Evolutionary conservation across 2,113 vertebrate genomes (phyloP).

Genomic region (Caranx melampygus): DNA sequence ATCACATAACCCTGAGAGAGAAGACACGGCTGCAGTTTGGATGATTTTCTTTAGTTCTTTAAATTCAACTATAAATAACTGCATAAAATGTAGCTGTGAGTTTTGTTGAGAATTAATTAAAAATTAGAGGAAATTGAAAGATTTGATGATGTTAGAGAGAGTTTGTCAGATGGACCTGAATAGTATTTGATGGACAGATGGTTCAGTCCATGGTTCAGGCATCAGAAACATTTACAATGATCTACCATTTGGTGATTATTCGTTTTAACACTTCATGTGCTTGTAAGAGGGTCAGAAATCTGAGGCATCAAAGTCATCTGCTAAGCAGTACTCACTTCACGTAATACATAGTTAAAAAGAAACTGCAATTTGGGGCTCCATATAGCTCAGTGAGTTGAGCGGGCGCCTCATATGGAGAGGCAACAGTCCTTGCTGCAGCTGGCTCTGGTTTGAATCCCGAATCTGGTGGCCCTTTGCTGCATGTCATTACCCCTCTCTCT

Average conservation of each 20-base stretch:
- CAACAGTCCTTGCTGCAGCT: no score
- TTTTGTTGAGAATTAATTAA: not conserved
- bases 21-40: not conserved
- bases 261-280: not conserved
- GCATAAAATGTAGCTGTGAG: not conserved
- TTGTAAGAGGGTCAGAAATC: conserved; percentile 21
- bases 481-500: no score
- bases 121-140: not conserved
- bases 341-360: not conserved
- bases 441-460: no score
- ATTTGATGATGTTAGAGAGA: not conserved
- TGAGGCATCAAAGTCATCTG: not conserved
- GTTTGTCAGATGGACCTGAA: not conserved
- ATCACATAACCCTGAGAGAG: conserved; percentile 91
- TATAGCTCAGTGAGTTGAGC: no score
- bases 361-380: no score
- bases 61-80: not conserved
- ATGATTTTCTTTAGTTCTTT: not conserved
- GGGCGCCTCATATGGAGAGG: no score
- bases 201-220: not conserved
- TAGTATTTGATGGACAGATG: conserved; percentile 8
- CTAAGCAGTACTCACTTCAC: not conserved
- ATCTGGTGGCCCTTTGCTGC: no score
- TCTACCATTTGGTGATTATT: conserved; percentile 14
- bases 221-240: not conserved